Base-by-base conservation (phyloP, 2,113 vertebrate genomes). In the Natator depressus region DNA sequence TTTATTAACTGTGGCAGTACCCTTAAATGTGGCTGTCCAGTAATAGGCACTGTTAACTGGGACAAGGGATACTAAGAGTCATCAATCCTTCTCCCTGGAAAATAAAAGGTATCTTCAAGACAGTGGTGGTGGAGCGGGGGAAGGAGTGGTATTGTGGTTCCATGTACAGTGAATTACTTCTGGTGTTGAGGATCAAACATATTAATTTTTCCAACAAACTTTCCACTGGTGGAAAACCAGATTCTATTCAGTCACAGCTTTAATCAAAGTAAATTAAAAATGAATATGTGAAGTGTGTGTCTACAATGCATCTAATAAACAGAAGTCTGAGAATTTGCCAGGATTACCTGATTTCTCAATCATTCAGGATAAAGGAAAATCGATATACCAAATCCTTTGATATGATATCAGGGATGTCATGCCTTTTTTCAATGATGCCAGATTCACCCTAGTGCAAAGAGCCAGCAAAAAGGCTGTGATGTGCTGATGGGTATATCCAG, bases 101-200 rank as follows among this genome's bases (percentile, higher is more conserved):
- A 76, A 80, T 1, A 89, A 27, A 93, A 85, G 17, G 81, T 55
- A 82, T 84, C 2, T 22, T 72, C 24, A 72, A 47, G 42, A 55
- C 19, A 20, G 9, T 72, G 65, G 17, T 38, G 31, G 14, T 17
- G 31, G 62, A 3, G 5, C 50, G 57, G 25, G 10, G 42, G 19
- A 12, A 31, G 9, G 10, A 87, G 38, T 2, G 38, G 2, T 1
- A 8, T 54, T 69, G 47, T 4, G 3, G 0, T 6, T 50, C 12
- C 22, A 27, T 25, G 20, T 76, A 46, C 72, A 76, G 22, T 76
- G 42, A 46, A 27, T 78, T 27, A 27, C 42, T 78, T 78, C 12
- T 47, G 24, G 12, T 78, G 5, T 47, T 78, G 75, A 46, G 22
- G 10, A 14, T 46, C 46, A 47, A 46, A 46, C 46, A 14, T 3